Evolutionary conservation across 2,113 vertebrate genomes (phyloP).

Genomic region (Chaetodon trifascialis): DNA sequence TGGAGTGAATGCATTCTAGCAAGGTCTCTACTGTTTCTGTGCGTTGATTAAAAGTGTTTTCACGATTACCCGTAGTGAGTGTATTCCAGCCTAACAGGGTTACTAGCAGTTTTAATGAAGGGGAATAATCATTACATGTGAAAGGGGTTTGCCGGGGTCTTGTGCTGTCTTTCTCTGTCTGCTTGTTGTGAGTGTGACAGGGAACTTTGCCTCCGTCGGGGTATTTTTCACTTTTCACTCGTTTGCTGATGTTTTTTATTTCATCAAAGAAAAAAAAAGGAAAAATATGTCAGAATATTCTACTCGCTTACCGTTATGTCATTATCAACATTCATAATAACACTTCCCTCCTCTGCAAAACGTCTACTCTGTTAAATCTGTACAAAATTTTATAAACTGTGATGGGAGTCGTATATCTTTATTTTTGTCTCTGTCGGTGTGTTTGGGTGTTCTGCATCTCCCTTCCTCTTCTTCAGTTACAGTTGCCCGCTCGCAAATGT

Average conservation of each 20-base stretch:
- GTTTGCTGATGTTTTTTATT: constrained; percentile 6
- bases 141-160: constrained; percentile 76
- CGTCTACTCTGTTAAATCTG: constrained; percentile 26
- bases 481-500: constrained; percentile 56
- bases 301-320: constrained; percentile 16
- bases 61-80: constrained; percentile 84
- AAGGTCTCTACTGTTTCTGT: constrained; percentile 85
- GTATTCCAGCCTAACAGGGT: constrained; percentile 85
- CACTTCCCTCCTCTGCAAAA: constrained; percentile 36
- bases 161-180: constrained; percentile 55
- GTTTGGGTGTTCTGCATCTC: constrained; percentile 45
- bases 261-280: not conserved
- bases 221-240: constrained; percentile 16
- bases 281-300: constrained; percentile 22
- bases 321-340: constrained; percentile 31
- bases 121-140: constrained; percentile 75
- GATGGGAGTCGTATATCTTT: constrained; percentile 40
- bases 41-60: constrained; percentile 86
- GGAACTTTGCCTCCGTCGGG: constrained; percentile 33
- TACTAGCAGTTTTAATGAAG: constrained; percentile 84
- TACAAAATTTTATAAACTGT: constrained; percentile 37
- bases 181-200: constrained; percentile 40
- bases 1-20: constrained; percentile 84
- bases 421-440: constrained; percentile 47
- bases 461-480: constrained; percentile 63